These are phyloP conservation scores for Alces alces DNA, from an alignment of 2,113 vertebrate genomes.

Conservation along the genomic window DNA sequence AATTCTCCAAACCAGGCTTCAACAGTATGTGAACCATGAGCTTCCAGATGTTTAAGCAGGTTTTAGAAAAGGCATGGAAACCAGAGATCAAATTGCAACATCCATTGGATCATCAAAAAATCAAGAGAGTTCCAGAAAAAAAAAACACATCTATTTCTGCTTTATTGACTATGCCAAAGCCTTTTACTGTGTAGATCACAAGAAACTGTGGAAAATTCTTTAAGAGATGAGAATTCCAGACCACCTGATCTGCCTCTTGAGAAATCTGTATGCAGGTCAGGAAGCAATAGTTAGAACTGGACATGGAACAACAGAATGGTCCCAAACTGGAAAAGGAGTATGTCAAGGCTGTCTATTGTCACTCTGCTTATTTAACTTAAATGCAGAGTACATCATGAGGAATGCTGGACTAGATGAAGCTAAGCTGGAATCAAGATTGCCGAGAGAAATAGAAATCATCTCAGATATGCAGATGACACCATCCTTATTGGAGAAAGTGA, in stretches of 20 bases:
- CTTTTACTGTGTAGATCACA: not conserved
- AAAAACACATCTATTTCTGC: not conserved
- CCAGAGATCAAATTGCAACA: not conserved
- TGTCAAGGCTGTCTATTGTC: not conserved
- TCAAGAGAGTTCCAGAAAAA: not conserved
- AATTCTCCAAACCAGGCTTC: not conserved
- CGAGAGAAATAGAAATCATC: not conserved
- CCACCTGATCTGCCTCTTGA: not conserved
- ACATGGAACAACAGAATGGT: not conserved
- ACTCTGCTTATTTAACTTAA: not conserved
- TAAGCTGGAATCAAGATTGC: not conserved
- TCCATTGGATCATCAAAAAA: not conserved
- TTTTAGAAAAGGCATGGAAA: not conserved
- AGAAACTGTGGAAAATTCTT: not conserved
- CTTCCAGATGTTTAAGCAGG: not conserved
- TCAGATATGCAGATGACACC: not conserved
- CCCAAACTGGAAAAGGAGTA: not conserved
- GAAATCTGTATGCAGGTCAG: not conserved
- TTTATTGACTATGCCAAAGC: not conserved
- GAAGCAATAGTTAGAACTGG: not conserved
- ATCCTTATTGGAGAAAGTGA: not conserved
- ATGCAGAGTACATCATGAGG: not conserved
- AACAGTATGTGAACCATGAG: not conserved
- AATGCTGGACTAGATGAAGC: not conserved
- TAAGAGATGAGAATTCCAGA: not conserved